Evolutionary conservation across 2,797 vertebrate species (phyloP).

Genomic region (Melanotaenia parkinsoni): DNA sequence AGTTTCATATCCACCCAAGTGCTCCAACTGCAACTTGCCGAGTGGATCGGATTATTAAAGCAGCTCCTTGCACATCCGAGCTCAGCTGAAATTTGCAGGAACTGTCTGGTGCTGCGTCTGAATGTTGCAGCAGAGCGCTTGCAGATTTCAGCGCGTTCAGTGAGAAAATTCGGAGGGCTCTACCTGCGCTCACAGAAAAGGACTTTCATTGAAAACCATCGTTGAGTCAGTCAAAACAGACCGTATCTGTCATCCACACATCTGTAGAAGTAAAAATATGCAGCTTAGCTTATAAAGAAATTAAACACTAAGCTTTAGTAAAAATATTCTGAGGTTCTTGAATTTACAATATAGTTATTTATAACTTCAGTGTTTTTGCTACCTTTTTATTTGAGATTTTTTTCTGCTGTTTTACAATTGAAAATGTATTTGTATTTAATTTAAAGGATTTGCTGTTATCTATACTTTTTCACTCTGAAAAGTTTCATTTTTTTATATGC

Average conservation of each 20-base stretch:
- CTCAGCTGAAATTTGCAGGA: neutral
- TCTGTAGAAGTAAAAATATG: conserved; percentile 40
- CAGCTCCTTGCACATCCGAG: neutral
- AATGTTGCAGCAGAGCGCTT: neutral
- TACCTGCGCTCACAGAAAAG: conserved; percentile 20
- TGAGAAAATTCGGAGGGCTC: conserved; percentile 13
- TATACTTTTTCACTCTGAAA: conserved; percentile 34
- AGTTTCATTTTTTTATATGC: conserved; percentile 23
- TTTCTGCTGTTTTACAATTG: conserved; percentile 58
- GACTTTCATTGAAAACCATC: conserved; percentile 23
- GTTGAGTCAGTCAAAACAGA: conserved; percentile 25
- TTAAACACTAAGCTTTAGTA: conserved; percentile 20
- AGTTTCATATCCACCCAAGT: neutral
- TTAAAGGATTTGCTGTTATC: conserved; percentile 15
- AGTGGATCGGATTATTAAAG: neutral
- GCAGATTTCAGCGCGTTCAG: conserved; percentile 6
- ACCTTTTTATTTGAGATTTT: conserved; percentile 37
- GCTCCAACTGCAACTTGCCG: neutral
- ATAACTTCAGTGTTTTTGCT: conserved; percentile 50
- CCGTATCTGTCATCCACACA: conserved; percentile 22
- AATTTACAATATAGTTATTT: conserved; percentile 30
- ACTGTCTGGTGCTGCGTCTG: neutral
- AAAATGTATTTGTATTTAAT: conserved; percentile 51
- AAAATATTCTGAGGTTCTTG: conserved; percentile 29
- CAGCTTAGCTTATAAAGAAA: conserved; percentile 34